phyloP scores from a whole-genome alignment of 2,797 vertebrate species.

The Nasua narica region DNA sequence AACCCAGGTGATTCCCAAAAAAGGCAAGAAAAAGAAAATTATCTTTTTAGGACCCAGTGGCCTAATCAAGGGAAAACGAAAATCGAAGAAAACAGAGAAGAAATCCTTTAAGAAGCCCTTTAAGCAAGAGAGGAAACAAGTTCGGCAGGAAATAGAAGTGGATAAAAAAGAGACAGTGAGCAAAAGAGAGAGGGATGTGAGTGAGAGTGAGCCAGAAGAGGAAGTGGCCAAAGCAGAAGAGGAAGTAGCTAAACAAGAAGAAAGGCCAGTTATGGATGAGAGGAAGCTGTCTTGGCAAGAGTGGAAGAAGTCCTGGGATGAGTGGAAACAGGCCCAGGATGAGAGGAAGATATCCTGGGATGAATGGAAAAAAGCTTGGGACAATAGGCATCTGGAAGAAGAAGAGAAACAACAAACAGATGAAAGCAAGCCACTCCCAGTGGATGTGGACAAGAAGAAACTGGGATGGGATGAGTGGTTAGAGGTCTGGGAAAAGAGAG shows the following conservation, averaged over 20 bases:
- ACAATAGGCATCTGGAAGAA: background rate
- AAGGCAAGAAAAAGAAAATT: slow-evolving; percentile 30
- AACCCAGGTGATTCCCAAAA: background rate
- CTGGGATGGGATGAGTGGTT: slow-evolving; percentile 18
- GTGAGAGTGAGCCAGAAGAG: background rate
- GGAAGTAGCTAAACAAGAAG: background rate
- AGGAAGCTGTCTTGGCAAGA: background rate
- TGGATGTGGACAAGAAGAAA: background rate
- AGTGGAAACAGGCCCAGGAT: background rate
- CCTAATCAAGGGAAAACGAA: background rate
- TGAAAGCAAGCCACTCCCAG: background rate
- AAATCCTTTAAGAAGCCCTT: background rate
- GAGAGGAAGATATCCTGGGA: background rate
- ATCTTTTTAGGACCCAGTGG: slow-evolving; percentile 18
- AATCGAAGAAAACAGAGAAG: slow-evolving; percentile 25
- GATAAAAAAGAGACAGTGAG: background rate
- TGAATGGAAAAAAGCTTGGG: slow-evolving; percentile 40
- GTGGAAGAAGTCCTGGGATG: slow-evolving; percentile 45
- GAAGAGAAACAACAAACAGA: background rate
- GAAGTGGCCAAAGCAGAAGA: background rate
- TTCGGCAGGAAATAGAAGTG: background rate
- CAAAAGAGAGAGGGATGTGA: background rate
- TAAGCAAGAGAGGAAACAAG: background rate
- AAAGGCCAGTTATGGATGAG: background rate
- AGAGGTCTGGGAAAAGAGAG: background rate